phyloP scores from a whole-genome alignment of 2,113 vertebrate genomes.

The Orthonyx spaldingii region DNA sequence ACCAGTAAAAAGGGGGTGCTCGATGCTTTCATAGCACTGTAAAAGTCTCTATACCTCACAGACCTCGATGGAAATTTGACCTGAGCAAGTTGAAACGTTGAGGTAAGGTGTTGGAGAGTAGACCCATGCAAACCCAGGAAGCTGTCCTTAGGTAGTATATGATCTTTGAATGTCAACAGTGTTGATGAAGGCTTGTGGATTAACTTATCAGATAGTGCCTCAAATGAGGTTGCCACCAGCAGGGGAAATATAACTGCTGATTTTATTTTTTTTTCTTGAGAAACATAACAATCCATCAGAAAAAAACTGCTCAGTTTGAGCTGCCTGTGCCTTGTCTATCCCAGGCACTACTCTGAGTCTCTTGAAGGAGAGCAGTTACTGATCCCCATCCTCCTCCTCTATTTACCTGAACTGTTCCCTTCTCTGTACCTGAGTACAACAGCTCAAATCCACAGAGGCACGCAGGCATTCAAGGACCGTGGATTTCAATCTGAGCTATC shows the following conservation, averaged over 20 bases:
- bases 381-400: not conserved
- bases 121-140: not conserved
- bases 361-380: not conserved
- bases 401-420: not conserved
- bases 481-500: not conserved
- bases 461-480: fast-evolving
- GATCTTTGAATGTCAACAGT: not conserved
- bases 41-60: not conserved
- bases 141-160: not conserved
- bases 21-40: not conserved
- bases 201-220: not conserved
- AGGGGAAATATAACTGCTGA: not conserved
- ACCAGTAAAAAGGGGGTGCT: not conserved
- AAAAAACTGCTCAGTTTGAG: not conserved
- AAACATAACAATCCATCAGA: not conserved
- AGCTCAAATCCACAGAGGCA: not conserved
- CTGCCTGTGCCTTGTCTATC: not conserved
- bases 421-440: not conserved
- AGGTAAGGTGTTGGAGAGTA: not conserved
- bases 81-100: not conserved
- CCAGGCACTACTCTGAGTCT: not conserved
- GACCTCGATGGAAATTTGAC: not conserved
- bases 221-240: not conserved
- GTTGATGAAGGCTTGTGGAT: not conserved
- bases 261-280: not conserved